phyloP scores from a whole-genome alignment of 2,888 invertebrate species.

The Scaptomyza tumidula region DNA sequence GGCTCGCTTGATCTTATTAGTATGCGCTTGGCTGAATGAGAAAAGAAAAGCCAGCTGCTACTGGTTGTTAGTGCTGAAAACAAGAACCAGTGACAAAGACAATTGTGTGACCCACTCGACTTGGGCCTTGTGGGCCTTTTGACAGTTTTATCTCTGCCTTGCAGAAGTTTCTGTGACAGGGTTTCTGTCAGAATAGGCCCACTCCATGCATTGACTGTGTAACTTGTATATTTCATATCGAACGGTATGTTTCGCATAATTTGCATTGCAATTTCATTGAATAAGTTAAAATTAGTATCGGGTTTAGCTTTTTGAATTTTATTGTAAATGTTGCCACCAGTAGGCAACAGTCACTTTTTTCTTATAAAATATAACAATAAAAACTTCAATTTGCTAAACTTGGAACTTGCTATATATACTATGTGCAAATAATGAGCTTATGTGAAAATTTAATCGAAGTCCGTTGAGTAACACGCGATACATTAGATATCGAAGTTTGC shows the following conservation, averaged over 20 bases:
- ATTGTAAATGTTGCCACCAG: no score
- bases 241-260: neutral
- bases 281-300: no score
- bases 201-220: slow-evolving; percentile 5
- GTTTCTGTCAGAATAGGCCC: slow-evolving; percentile 12
- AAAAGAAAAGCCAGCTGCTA: slow-evolving; percentile 70
- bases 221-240: neutral
- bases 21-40: slow-evolving; percentile 79
- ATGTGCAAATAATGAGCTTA: no score
- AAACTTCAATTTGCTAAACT: no score
- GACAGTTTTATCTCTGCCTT: slow-evolving; percentile 74
- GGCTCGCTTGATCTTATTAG: slow-evolving; percentile 81
- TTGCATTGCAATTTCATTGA: neutral
- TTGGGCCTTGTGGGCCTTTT: slow-evolving; percentile 54
- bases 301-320: no score
- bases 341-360: no score
- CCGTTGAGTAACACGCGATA: neutral
- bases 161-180: slow-evolving; percentile 61
- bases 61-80: slow-evolving; percentile 23
- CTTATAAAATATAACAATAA: no score
- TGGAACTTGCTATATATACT: no score
- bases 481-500: neutral
- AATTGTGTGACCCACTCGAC: slow-evolving; percentile 46
- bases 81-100: slow-evolving; percentile 24
- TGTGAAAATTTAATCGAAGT: no score